Base-by-base conservation (phyloP, 2,888 invertebrate genomes). In the Caradrina kadenii region DNA sequence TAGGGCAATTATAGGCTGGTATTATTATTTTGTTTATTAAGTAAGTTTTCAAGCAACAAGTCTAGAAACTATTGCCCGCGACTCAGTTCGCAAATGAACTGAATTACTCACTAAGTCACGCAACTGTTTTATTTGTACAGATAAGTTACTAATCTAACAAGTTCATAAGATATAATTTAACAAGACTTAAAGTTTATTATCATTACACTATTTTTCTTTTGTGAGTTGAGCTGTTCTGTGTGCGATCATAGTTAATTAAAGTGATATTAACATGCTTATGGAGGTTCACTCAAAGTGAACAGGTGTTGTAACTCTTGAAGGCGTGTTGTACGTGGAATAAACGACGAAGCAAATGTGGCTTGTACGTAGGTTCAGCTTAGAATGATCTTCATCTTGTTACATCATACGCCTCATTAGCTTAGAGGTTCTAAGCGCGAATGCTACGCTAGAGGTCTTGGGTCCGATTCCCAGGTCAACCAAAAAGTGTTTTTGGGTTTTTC, bases 271-370 rank as follows among this genome's bases (percentile, higher is more conserved):
- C 21, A 61, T 74, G 74, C 73, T 60, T 49, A 49, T 58, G 45
- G 49, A 49, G 17, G 35, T 56, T 56, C 17, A 39, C 49, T 48
- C 50, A 64, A 68, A 68, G 60, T 39, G 64, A 49, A 39, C 26
- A 62, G 49, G 58, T 61, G 35, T 75, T 48, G 49, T 76, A 59
- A 76, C 31, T 64, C 71, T 65, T 65, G 50, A 45, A 65, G 62
- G 63, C 54, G 62, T 59, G 71, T 49, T 13, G 56, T 53, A 61
- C 74, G 74, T 75, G 76, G 70, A 69, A 76, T 70, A 64, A 45
- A 53, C 0, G 48, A n/a, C 8, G 55, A n/a, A 26, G 55, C 15
- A 61, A 76, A 61, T 56, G 35, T 26, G 35, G 13, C 39, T 19
- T 17, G 8, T 39, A 63, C 26, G 21, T 59, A n/a, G 11, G 39